A percentile compares a stretch with the other conserved stretches of the same genome.
Evolutionary conservation across 1,140 invertebrate species (phyloP).

Genomic region (Apolygus lucorum): DNA sequence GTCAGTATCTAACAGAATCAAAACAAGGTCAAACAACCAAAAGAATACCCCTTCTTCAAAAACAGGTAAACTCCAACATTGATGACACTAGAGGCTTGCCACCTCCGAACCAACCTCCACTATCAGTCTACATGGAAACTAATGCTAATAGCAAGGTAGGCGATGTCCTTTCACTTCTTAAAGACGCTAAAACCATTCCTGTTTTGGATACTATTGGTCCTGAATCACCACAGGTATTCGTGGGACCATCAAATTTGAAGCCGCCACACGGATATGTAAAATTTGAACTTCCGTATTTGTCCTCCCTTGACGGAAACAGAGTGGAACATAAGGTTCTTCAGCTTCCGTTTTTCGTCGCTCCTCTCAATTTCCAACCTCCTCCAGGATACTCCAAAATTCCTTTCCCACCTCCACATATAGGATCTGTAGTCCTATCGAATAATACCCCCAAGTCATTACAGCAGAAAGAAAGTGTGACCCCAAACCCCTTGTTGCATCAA

Average conservation of each 20-base stretch:
- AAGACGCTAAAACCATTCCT: conserved; percentile 59
- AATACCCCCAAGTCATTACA: conserved; percentile 26
- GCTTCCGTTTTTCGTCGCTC: conserved; percentile 73
- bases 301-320: conserved; percentile 57
- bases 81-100: conserved; percentile 33
- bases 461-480: conserved; percentile 20
- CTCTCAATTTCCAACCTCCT: conserved; percentile 69
- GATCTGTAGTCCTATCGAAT: conserved; percentile 59
- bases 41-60: conserved; percentile 13
- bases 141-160: conserved; percentile 46
- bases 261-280: conserved; percentile 62
- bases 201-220: conserved; percentile 61
- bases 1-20: background rate
- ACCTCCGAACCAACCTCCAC: conserved; percentile 64
- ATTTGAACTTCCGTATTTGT: conserved; percentile 72
- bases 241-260: conserved; percentile 62
- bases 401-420: conserved; percentile 72
- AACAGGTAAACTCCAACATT: background rate
- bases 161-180: conserved; percentile 58
- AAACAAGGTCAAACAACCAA: conserved; percentile 1
- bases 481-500: background rate
- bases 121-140: conserved; percentile 64
- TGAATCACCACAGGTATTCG: conserved; percentile 62
- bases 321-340: conserved; percentile 62
- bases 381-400: conserved; percentile 72